phyloP scores from a whole-genome alignment of 2,113 vertebrate species.

The Glaucomys volans region DNA sequence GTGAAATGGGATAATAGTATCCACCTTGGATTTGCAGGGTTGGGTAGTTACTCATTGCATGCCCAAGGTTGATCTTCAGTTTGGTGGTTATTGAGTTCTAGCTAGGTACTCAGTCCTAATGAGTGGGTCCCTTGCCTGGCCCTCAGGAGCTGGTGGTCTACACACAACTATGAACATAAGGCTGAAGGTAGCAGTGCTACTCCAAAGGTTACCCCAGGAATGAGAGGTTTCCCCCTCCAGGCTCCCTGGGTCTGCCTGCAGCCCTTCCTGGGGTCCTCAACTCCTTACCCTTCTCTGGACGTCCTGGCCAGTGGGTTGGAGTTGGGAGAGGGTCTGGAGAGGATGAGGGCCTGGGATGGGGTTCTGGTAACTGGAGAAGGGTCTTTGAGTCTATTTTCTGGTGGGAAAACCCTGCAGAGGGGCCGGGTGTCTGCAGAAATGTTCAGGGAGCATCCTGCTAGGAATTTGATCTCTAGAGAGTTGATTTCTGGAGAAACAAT shows the following conservation, averaged over 20 bases:
- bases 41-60: background rate
- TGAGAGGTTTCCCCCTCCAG: background rate
- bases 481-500: background rate
- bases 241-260: background rate
- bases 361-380: background rate
- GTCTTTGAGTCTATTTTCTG: background rate
- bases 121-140: background rate
- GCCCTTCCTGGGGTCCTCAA: background rate
- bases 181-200: background rate
- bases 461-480: background rate
- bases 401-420: background rate
- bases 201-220: background rate
- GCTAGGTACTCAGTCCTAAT: no score
- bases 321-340: background rate
- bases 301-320: background rate
- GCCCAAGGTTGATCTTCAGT: background rate
- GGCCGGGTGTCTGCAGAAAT: background rate
- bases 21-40: background rate
- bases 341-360: background rate
- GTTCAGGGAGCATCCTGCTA: background rate
- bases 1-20: background rate
- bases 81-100: background rate
- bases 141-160: background rate
- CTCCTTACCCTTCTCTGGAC: background rate
- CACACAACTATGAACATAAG: background rate